Percentiles rank a stretch among this genome's conserved stretches.
phyloP scores from a whole-genome alignment of 1,140 invertebrate species.

The Zophobas atratus region DNA sequence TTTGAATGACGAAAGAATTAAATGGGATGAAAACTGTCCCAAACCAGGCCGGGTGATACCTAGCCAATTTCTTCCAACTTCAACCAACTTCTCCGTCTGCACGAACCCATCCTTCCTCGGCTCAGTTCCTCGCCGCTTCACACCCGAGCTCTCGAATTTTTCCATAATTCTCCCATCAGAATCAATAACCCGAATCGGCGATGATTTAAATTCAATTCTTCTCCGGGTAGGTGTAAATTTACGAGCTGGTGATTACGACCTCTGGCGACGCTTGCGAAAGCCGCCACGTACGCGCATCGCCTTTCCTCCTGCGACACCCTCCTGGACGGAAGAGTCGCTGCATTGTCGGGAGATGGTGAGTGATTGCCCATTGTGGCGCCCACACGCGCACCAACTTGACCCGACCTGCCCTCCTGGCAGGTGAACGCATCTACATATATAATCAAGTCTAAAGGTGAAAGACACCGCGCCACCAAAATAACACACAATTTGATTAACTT shows the following conservation, averaged over 20 bases:
- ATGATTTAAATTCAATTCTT: neutral
- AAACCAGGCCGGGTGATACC: too few relatives aligned
- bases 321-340: slow-evolving; percentile 16
- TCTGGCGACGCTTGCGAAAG: neutral
- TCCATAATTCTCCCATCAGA: too few relatives aligned
- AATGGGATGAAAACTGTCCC: too few relatives aligned
- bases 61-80: too few relatives aligned
- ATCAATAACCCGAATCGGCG: neutral
- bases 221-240: neutral
- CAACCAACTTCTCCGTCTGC: too few relatives aligned
- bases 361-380: slow-evolving; percentile 62
- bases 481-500: neutral
- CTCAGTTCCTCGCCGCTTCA: too few relatives aligned
- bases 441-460: slow-evolving; percentile 55
- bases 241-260: neutral
- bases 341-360: slow-evolving; percentile 59
- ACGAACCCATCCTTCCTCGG: too few relatives aligned
- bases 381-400: slow-evolving; percentile 58
- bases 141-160: too few relatives aligned
- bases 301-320: slow-evolving; percentile 3
- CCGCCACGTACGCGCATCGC: neutral
- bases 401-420: slow-evolving; percentile 57
- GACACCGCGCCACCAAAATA: slow-evolving; percentile 47
- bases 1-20: too few relatives aligned
- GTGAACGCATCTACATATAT: slow-evolving; percentile 59